phyloP scores from a whole-genome alignment of 2,113 vertebrate species.

The Tyrannus savana region DNA sequence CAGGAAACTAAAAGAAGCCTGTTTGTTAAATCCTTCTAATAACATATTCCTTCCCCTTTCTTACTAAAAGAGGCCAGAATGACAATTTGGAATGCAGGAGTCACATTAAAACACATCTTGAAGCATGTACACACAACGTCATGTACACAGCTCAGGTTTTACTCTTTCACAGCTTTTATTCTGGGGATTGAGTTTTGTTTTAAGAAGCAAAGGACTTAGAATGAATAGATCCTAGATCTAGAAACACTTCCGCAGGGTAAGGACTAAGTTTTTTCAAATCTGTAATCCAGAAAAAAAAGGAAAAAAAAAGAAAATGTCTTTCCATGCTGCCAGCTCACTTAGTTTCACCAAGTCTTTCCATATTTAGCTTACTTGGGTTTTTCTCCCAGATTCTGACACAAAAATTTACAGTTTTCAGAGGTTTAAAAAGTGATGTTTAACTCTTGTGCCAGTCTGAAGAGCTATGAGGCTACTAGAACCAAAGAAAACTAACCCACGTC shows the following conservation, averaged over 20 bases:
- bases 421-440: not conserved
- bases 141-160: not conserved
- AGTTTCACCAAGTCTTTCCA: not conserved
- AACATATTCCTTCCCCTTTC: not conserved
- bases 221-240: not conserved
- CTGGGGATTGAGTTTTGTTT: not conserved
- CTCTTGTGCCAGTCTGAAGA: not conserved
- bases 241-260: not conserved
- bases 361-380: not conserved
- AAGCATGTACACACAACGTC: not conserved
- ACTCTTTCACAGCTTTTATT: not conserved
- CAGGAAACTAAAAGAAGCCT: not conserved
- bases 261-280: not conserved
- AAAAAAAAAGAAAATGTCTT: not conserved
- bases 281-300: not conserved
- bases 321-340: not conserved
- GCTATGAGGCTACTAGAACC: no score
- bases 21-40: not conserved
- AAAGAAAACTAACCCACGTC: not conserved
- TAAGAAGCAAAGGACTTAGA: not conserved
- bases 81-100: not conserved
- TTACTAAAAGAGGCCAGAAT: not conserved
- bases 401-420: not conserved
- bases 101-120: not conserved
- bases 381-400: not conserved